Conservation (phyloP, 2,113 vertebrate genomes). For the Aptenodytes patagonicus region DNA sequence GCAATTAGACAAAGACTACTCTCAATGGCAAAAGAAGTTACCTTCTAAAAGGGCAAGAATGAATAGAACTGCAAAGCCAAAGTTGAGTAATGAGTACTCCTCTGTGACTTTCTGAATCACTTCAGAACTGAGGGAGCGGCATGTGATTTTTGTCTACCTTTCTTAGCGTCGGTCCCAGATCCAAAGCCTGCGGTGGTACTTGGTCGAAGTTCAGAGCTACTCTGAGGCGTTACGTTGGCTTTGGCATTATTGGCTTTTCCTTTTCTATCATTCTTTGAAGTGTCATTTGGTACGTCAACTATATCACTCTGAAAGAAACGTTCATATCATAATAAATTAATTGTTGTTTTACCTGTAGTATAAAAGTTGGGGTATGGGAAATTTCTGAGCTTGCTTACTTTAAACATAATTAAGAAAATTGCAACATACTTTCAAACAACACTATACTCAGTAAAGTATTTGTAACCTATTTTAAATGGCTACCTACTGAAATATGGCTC, state of each 20-base stretch:
- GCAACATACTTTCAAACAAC: neutral
- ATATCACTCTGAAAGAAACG: conserved; percentile 89
- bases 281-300: conserved; percentile 94
- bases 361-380: neutral
- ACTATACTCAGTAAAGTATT: neutral
- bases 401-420: neutral
- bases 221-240: conserved; percentile 88
- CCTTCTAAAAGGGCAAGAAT: neutral
- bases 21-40: neutral
- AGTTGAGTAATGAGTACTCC: neutral
- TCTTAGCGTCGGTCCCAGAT: conserved; percentile 81
- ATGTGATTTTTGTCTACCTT: conserved; percentile 70
- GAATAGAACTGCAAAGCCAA: neutral
- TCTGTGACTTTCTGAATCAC: neutral
- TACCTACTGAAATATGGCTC: neutral
- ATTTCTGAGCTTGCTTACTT: neutral
- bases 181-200: conserved; percentile 77
- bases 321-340: neutral
- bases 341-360: neutral
- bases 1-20: neutral
- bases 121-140: neutral
- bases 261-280: conserved; percentile 93
- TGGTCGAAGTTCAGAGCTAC: conserved; percentile 88
- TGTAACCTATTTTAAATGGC: neutral
- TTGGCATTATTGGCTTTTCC: conserved; percentile 90